Evolutionary conservation across 2,888 invertebrate species (phyloP).

Genomic region (Brachylomia viminalis): DNA sequence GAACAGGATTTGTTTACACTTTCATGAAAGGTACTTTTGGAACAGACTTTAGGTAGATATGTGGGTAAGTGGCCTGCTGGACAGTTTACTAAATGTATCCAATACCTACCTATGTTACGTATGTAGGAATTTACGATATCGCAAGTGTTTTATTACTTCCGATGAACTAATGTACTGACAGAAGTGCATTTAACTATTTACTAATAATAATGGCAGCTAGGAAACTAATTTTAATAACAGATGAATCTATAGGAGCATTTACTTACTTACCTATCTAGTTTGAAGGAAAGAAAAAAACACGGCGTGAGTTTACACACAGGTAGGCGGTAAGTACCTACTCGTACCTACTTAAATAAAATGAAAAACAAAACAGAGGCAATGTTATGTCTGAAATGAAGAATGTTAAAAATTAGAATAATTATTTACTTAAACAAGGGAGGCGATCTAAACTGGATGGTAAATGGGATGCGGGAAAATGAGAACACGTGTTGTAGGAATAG

Average conservation of each 20-base stretch:
- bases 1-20: background rate
- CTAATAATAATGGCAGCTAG: background rate
- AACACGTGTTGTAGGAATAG: background rate
- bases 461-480: background rate
- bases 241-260: background rate
- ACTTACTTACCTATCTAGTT: background rate
- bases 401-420: constrained; percentile 9
- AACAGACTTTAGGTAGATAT: background rate
- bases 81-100: background rate
- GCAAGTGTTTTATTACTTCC: background rate
- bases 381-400: background rate
- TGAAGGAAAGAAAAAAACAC: too few species aligned
- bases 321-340: background rate
- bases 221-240: background rate
- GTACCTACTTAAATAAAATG: background rate
- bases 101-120: background rate
- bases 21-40: background rate
- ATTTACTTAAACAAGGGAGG: background rate
- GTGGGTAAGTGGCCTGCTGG: background rate
- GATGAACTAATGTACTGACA: background rate
- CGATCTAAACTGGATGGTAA: too few species aligned
- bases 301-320: background rate
- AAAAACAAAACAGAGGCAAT: background rate
- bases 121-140: background rate
- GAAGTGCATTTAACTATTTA: background rate